Evolutionary conservation across 2,113 vertebrate genomes (phyloP).

Genomic region (Pica pica): DNA sequence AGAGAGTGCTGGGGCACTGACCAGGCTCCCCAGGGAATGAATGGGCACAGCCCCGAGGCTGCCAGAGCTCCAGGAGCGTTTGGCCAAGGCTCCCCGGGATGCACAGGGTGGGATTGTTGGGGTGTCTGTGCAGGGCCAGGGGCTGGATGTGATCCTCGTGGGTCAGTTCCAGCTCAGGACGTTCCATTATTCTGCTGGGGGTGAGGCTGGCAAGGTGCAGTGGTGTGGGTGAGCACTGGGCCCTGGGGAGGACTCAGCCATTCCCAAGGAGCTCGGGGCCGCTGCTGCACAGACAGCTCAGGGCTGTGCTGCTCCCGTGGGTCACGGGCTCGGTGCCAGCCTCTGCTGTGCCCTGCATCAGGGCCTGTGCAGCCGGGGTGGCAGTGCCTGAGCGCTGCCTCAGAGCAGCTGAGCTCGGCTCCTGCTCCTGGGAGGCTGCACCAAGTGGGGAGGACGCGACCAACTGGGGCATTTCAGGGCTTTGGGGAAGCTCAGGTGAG

Average conservation of each 20-base stretch:
- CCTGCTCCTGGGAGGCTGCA: neutral
- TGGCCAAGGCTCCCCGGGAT: fast-evolving
- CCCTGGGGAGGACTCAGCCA: neutral
- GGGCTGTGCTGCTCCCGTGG: neutral
- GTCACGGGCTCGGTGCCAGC: fast-evolving
- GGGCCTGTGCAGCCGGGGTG: fast-evolving
- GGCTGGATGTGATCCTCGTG: neutral
- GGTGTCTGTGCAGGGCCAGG: neutral
- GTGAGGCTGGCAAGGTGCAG: neutral
- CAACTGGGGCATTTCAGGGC: fast-evolving
- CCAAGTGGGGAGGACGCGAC: neutral
- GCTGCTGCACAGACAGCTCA: neutral
- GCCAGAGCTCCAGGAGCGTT: neutral
- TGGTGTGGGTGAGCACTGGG: neutral
- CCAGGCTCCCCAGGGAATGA: neutral
- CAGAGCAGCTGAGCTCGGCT: fast-evolving
- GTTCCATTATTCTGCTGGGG: neutral
- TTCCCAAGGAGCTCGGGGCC: neutral
- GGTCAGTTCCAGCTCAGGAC: neutral
- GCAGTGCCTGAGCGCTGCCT: neutral
- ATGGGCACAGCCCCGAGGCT: neutral
- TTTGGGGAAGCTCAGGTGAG: neutral
- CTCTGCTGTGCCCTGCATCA: neutral
- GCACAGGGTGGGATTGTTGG: neutral
- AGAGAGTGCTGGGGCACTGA: neutral